Percentiles rank a stretch among this genome's conserved stretches.
Evolutionary conservation across 2,797 vertebrate species (phyloP).

Genomic region (Parauchenoglanis ngamensis): DNA sequence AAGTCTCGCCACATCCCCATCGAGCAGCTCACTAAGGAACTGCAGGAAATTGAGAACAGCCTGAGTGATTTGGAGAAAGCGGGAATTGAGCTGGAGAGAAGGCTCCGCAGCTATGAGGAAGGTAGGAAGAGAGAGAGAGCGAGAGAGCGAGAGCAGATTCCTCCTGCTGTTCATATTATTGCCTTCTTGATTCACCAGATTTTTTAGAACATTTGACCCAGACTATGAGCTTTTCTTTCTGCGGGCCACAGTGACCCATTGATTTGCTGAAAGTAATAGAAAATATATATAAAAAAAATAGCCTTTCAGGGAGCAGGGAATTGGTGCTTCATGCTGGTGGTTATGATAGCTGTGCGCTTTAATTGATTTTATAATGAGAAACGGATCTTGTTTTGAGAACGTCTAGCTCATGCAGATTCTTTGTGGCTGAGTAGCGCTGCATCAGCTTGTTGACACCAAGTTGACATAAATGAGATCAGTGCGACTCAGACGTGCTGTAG

Average conservation of each 20-base stretch:
- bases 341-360: constrained; percentile 19
- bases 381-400: neutral
- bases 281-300: neutral
- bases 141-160: neutral
- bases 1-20: constrained; percentile 73
- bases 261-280: constrained; percentile 23
- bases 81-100: constrained; percentile 88
- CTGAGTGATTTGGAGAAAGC: constrained; percentile 82
- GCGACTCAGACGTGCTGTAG: constrained; percentile 16
- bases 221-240: constrained; percentile 29
- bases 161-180: constrained; percentile 23
- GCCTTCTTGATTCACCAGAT: neutral
- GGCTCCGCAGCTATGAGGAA: constrained; percentile 84
- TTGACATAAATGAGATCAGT: constrained; percentile 12
- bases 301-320: constrained; percentile 19
- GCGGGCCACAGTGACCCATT: neutral
- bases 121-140: constrained; percentile 69
- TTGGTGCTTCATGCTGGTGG: neutral
- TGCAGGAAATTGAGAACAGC: constrained; percentile 80
- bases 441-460: neutral
- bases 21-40: constrained; percentile 82
- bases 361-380: constrained; percentile 31
- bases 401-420: neutral
- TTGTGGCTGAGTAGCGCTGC: neutral
- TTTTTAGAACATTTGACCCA: constrained; percentile 16